These are phyloP conservation scores for Drosophila lacertosa DNA, from an alignment of 1,140 invertebrate genomes.

Conservation along the genomic window DNA sequence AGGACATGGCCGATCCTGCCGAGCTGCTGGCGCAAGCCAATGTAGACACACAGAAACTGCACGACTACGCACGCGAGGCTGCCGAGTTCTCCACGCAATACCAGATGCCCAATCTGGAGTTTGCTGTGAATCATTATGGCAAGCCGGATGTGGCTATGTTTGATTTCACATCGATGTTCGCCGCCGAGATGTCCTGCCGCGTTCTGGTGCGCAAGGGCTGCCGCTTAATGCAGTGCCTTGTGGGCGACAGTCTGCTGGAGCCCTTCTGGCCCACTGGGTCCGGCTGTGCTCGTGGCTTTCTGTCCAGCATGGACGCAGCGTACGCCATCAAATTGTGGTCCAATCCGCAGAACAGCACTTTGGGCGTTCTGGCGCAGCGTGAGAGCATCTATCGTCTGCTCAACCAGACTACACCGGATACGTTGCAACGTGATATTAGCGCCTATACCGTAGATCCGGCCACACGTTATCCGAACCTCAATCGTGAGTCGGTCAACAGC, in stretches of 20 bases:
- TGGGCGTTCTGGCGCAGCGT: slow-evolving; percentile 95
- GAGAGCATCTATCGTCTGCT: slow-evolving; percentile 95
- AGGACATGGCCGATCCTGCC: slow-evolving; percentile 96
- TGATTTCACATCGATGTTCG: slow-evolving; percentile 99
- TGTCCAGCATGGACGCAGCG: slow-evolving; percentile 97
- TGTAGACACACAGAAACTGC: slow-evolving; percentile 94
- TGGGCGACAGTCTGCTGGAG: slow-evolving; percentile 98
- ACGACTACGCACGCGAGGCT: slow-evolving; percentile 97
- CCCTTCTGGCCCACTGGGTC: slow-evolving; percentile 99
- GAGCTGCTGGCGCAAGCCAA: slow-evolving; percentile 94
- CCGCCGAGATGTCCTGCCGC: slow-evolving; percentile 96
- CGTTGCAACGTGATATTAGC: slow-evolving; percentile 94
- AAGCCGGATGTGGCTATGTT: slow-evolving; percentile 99
- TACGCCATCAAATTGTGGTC: slow-evolving; percentile 97
- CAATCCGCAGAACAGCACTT: slow-evolving; percentile 87
- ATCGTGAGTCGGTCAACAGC: slow-evolving; percentile 85
- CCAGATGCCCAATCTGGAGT: slow-evolving; percentile 94
- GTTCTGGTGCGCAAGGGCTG: slow-evolving; percentile 90
- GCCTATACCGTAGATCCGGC: slow-evolving; percentile 96
- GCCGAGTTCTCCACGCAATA: slow-evolving; percentile 98
- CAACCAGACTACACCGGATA: slow-evolving; percentile 98
- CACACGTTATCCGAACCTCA: slow-evolving; percentile 90
- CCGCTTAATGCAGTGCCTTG: slow-evolving; percentile 93
- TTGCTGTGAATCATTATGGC: slow-evolving; percentile 98
- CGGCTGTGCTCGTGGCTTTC: slow-evolving; percentile 98